phyloP scores from a whole-genome alignment of 2,113 vertebrate genomes.

The Bucco capensis region DNA sequence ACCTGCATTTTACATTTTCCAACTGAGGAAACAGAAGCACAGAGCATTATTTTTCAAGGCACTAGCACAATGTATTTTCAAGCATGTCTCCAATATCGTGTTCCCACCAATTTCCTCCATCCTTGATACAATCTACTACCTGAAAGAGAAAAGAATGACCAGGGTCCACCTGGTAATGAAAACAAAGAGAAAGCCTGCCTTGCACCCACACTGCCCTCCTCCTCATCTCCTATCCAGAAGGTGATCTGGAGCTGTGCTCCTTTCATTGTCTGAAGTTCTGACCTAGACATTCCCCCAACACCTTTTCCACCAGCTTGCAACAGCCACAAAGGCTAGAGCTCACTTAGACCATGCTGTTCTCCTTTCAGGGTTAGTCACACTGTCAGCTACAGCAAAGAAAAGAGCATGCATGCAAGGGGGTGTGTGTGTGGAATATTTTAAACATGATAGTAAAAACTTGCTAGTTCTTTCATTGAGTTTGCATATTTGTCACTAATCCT shows the following conservation, averaged over 20 bases:
- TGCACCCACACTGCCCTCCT: background rate
- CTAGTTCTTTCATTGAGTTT: background rate
- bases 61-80: background rate
- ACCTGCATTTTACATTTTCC: background rate
- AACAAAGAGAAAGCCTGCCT: background rate
- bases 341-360: background rate
- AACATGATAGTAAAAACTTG: background rate
- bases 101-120: background rate
- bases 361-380: background rate
- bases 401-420: background rate
- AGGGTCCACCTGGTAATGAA: background rate
- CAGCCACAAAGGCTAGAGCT: background rate
- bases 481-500: accelerated
- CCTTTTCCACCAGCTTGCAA: accelerated
- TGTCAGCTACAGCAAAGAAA: background rate
- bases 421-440: no score
- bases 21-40: background rate
- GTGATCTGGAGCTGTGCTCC: background rate
- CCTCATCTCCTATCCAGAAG: accelerated
- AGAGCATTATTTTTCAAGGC: background rate
- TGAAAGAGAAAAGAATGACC: background rate
- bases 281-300: background rate
- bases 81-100: accelerated
- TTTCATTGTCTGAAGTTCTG: background rate
- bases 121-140: background rate